A percentile compares a stretch with the other conserved stretches of the same genome.
Conservation (phyloP, 2,113 vertebrate genomes). For the Ursus arctos region DNA sequence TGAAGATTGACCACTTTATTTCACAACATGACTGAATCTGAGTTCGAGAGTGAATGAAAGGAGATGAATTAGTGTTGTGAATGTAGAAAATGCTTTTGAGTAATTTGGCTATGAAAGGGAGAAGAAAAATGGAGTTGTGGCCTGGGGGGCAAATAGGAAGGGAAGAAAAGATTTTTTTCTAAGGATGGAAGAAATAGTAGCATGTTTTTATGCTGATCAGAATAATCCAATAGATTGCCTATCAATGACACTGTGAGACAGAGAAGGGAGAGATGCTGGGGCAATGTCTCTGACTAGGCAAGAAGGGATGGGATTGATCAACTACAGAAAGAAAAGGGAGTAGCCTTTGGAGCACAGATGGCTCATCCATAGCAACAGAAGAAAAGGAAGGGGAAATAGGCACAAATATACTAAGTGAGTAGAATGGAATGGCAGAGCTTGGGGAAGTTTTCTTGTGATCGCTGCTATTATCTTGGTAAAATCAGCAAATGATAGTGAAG, state of each 20-base stretch:
- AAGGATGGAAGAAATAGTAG: neutral
- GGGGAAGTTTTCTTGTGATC: neutral
- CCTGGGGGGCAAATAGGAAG: neutral
- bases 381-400: neutral
- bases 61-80: neutral
- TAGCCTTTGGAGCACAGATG: neutral
- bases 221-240: neutral
- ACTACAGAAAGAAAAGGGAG: neutral
- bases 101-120: neutral
- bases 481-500: neutral
- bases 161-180: neutral
- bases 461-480: neutral
- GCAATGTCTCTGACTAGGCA: neutral
- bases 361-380: neutral
- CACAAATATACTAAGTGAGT: neutral
- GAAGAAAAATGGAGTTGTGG: neutral
- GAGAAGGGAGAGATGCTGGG: neutral
- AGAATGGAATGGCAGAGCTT: neutral
- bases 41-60: neutral
- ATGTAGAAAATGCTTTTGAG: neutral
- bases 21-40: conserved; percentile 17
- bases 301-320: neutral
- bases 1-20: neutral
- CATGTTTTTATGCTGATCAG: neutral
- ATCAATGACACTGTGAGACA: neutral